Base-by-base conservation (phyloP, 2,888 invertebrate genomes). In the Calliopum simillimum region DNA sequence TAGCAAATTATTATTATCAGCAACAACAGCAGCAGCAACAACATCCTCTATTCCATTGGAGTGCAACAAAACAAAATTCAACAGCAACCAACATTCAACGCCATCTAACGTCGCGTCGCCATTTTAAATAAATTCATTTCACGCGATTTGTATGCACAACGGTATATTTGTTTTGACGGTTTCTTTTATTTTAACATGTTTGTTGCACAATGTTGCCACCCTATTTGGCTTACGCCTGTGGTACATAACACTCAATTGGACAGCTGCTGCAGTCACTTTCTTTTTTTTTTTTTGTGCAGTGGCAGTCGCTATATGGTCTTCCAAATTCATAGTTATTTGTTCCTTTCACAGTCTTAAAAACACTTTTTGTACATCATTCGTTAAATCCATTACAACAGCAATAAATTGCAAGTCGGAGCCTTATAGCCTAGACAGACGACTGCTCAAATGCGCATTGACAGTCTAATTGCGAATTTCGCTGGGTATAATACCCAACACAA, bases 81-180 rank as follows among this genome's bases (percentile, higher is more conserved):
- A 33, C 5, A 5, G 33, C 19, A 61, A 43, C 16, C 47, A 46
- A 62, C 61, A 59, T 33, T 33, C 46, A 44, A 46, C 46, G 19
- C n/a, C 33, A 21, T 41, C 51, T 3, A n/a, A 8, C 33, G 21
- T 63, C 16, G 51, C 33, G 21, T 63, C 16, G 51, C 41, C 53
- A 41, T 19, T 64, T 64, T 51, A 53, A 64, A 64, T 64, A 64
- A 64, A 64, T 64, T 64, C 64, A 19, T 64, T 64, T 51, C 64
- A 64, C 64, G 64, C 64, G 64, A 64, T 64, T 64, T 64, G 41
- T 41, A 46, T 64, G 64, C 64, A 6, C 33, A 6, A 33, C 33
- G 25, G 16, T 49, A 41, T 23, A 41, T 51, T 53, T 64, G 19
- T 53, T 53, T 19, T 53, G 33, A 19, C 53, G 53, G 19, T 53